These are phyloP conservation scores for Embiotoca jacksoni DNA, from an alignment of 2,113 vertebrate species.

Conservation along the genomic window DNA sequence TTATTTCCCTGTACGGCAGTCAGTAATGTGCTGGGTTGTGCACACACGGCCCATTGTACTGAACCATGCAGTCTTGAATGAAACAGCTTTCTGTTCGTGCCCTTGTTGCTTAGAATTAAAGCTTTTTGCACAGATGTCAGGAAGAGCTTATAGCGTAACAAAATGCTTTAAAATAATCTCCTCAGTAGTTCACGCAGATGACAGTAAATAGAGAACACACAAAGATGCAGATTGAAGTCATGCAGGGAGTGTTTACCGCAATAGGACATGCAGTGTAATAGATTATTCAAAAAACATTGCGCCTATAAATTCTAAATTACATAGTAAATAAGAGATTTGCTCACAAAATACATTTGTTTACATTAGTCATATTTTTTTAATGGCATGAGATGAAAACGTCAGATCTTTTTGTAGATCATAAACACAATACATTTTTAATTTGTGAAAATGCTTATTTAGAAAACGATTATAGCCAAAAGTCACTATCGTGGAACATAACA, in stretches of 20 bases:
- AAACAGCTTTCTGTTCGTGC: slow-evolving; percentile 25
- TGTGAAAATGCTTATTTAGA: too few species aligned
- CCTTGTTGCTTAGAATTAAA: slow-evolving; percentile 66
- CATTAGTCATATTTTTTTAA: neutral
- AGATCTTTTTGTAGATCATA: too few species aligned
- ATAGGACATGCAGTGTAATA: neutral
- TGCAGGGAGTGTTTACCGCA: neutral
- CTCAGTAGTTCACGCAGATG: slow-evolving; percentile 51
- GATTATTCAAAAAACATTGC: neutral
- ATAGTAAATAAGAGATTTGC: neutral
- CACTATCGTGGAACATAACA: too few species aligned
- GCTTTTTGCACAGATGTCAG: slow-evolving; percentile 88
- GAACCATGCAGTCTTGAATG: slow-evolving; percentile 8
- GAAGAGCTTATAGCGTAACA: slow-evolving; percentile 82
- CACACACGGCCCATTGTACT: neutral
- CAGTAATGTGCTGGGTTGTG: neutral
- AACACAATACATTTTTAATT: too few species aligned
- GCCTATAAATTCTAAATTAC: too few species aligned
- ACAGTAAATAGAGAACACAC: slow-evolving; percentile 60
- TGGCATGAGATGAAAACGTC: too few species aligned
- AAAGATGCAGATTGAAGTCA: slow-evolving; percentile 14
- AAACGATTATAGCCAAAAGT: too few species aligned
- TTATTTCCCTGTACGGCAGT: neutral
- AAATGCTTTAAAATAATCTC: slow-evolving; percentile 86
- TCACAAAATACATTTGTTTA: neutral